Evolutionary conservation across 2,797 vertebrate species (phyloP), one percentile per base, ranked within the genome.

Genomic region (Galago senegalensis): DNA sequence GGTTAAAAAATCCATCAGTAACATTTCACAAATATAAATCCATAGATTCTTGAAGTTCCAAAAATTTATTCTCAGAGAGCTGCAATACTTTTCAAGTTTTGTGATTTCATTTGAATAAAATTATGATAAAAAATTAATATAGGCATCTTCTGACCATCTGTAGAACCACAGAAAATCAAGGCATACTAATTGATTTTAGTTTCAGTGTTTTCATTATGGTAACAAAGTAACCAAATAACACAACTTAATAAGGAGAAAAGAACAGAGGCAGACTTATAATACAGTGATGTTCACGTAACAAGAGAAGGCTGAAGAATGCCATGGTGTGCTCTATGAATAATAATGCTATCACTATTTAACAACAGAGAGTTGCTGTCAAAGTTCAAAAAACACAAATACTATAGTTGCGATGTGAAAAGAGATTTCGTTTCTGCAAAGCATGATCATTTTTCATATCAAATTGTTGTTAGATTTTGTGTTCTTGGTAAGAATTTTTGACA

Each of bases 1-100:
- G 49, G 79, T 60, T 93, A 86, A 95, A 95, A 16, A 87, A 82
- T n/a, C 13, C 43, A 82, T 69, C 18, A 31, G 27, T 34, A 53
- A 69, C 10, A 56, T 87, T 75, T 86, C 90, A 60, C 40, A 82
- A 69, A 60, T 69, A 75, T 43, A 86, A 67, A 63, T 69, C 20
- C 34, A 69, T 69, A 40, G 61, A 53, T 31, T 34, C 34, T 9
- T 72, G 37, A 29, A 34, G 29, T 75, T 56, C 2, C 0, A 69
- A 34, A 86, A 82, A 34, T 81, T 34, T 82, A n/a, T 93, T 69
- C 5, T 76, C 43, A 10, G 29, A 17, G 40, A 34, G 69, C 20
- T 73, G 31, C 1, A 87, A 20, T 43, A 67, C 21, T 87, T 49
- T 69, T 90, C n/a, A 84, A 53, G 56, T 84, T 77, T 63, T 72